phyloP scores from a whole-genome alignment of 2,113 vertebrate species.

The Alligator mississippiensis region DNA sequence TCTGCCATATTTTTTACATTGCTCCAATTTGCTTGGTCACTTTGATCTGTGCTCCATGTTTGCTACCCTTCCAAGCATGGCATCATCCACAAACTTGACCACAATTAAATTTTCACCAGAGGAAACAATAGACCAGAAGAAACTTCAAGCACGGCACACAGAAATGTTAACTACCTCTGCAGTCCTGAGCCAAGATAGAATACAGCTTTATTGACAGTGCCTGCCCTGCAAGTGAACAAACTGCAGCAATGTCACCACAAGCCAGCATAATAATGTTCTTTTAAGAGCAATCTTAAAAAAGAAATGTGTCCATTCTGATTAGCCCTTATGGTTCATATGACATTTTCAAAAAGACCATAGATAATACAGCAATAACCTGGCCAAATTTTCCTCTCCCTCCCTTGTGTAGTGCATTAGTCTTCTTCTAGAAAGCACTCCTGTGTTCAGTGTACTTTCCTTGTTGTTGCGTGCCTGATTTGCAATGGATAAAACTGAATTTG shows the following conservation, averaged over 20 bases:
- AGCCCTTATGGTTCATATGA: not conserved
- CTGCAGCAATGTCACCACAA: not conserved
- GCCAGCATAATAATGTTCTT: not conserved
- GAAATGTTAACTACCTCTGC: not conserved
- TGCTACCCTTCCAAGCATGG: not conserved
- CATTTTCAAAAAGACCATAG: not conserved
- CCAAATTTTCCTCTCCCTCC: not conserved
- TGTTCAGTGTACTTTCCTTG: not conserved
- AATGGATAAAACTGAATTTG: not conserved
- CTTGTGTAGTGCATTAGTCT: not conserved
- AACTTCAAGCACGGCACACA: not conserved
- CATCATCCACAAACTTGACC: not conserved
- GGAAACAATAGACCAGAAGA: not conserved
- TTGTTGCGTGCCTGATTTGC: not conserved
- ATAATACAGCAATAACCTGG: not conserved
- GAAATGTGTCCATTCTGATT: not conserved
- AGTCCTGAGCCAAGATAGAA: not conserved
- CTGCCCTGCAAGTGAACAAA: not conserved
- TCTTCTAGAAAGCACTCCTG: not conserved
- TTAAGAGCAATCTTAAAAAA: not conserved
- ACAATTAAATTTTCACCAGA: not conserved
- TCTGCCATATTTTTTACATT: fast-evolving
- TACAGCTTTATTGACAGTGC: not conserved
- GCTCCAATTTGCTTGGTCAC: not conserved
- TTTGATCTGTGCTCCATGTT: not conserved